Evolutionary conservation across 1,140 invertebrate genomes (phyloP), one percentile per base, ranked within the genome.

Genomic region (Eupeodes corollae): DNA sequence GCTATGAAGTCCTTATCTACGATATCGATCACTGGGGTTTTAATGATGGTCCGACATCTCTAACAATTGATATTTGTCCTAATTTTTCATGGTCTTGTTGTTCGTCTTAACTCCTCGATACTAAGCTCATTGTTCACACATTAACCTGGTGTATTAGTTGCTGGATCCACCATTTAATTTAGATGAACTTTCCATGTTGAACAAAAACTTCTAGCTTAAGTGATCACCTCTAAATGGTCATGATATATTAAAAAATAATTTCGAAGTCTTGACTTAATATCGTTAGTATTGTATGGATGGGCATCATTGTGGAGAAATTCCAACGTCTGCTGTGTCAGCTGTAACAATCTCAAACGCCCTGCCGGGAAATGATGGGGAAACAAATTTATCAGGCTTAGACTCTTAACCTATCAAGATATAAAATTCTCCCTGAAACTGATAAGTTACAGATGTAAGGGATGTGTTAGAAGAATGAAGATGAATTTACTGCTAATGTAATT

Each of bases 331-430:
- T 13, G 71, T 83, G 0, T 58, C 72, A 37, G 80, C 73, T 5
- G 82, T 81, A 11, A 70, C 73, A 42, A 76, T 79, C 0, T 68
- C 73, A 30, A 70, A 69, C 35, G 80, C 75, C 0, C 80, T 84
- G 55, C 71, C 72, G 1, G 62, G n/a, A n/a, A n/a, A n/a, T n/a
- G n/a, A n/a, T n/a, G n/a, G n/a, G n/a, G n/a, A n/a, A n/a, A n/a
- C n/a, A n/a, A n/a, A n/a, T n/a, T n/a, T n/a, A n/a, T n/a, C n/a
- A n/a, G n/a, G n/a, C n/a, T n/a, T n/a, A n/a, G n/a, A n/a, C n/a
- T n/a, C n/a, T n/a, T n/a, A n/a, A n/a, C n/a, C n/a, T n/a, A n/a
- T n/a, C n/a, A n/a, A n/a, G n/a, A n/a, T n/a, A n/a, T n/a, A n/a
- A n/a, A n/a, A n/a, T n/a, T n/a, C n/a, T n/a, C n/a, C n/a, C n/a